These are phyloP conservation scores for Nephila pilipes DNA, from an alignment of 1,140 invertebrate genomes.

Conservation along the genomic window DNA sequence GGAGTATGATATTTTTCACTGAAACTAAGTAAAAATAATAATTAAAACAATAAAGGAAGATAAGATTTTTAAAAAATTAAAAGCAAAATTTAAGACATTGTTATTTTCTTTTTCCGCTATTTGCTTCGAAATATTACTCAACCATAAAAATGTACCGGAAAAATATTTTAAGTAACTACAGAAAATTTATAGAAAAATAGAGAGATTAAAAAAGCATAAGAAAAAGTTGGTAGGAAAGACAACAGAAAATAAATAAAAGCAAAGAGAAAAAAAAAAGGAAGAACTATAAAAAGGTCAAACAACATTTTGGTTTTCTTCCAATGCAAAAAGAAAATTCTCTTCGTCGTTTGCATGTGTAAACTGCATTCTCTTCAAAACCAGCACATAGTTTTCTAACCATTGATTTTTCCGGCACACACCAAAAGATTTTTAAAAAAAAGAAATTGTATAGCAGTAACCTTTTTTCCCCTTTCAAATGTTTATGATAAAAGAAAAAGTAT, in stretches of 20 bases:
- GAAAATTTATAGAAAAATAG: not conserved
- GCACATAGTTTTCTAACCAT: not conserved
- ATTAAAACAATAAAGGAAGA: too few relatives aligned
- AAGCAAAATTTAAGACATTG: too few relatives aligned
- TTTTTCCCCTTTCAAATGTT: too few relatives aligned
- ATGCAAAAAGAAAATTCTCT: not conserved
- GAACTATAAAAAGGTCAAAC: not conserved
- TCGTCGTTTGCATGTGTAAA: conserved; percentile 11
- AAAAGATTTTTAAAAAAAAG: not conserved
- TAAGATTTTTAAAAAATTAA: too few relatives aligned
- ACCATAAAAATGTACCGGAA: too few relatives aligned
- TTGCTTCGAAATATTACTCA: too few relatives aligned
- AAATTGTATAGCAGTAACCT: not conserved
- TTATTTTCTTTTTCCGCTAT: too few relatives aligned
- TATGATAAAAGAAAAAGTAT: too few relatives aligned
- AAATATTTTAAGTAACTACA: too few relatives aligned
- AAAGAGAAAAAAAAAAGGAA: not conserved
- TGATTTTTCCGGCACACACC: not conserved
- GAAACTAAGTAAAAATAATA: too few relatives aligned
- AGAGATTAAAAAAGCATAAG: not conserved
- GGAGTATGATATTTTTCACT: too few relatives aligned
- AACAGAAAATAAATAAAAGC: not conserved
- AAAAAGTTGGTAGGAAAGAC: not conserved
- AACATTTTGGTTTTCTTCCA: not conserved
- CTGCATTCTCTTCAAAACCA: not conserved